Evolutionary conservation across 2,888 invertebrate species (phyloP).

Genomic region (Leistus spinibarbis): DNA sequence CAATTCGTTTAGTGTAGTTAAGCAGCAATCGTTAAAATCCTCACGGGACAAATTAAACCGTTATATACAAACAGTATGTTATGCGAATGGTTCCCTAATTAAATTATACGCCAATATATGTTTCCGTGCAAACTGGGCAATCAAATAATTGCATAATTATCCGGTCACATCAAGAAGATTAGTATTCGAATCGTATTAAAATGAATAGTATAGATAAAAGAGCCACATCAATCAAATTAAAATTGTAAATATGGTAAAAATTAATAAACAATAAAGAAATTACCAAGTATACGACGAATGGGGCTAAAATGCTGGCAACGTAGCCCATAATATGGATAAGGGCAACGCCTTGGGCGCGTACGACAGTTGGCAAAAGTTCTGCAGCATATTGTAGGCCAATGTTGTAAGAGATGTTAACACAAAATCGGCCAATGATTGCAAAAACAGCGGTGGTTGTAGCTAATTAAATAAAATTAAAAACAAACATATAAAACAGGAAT

Average conservation of each 20-base stretch:
- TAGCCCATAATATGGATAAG: slow-evolving; percentile 88
- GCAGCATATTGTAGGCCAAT: slow-evolving; percentile 90
- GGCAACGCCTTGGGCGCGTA: slow-evolving; percentile 85
- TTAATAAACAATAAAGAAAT: too few relatives aligned
- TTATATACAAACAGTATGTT: too few relatives aligned
- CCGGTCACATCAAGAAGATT: too few relatives aligned
- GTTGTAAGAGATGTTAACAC: slow-evolving; percentile 88
- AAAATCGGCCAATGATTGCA: slow-evolving; percentile 83
- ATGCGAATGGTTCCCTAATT: too few relatives aligned
- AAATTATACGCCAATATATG: too few relatives aligned
- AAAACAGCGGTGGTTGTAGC: slow-evolving; percentile 76
- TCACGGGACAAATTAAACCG: too few relatives aligned
- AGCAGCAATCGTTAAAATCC: not conserved
- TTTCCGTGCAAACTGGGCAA: too few relatives aligned
- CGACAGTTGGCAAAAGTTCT: slow-evolving; percentile 84
- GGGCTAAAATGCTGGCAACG: slow-evolving; percentile 80
- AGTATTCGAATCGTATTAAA: too few relatives aligned
- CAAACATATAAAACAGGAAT: not conserved
- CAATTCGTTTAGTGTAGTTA: not conserved
- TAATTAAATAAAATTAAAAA: slow-evolving; percentile 48
- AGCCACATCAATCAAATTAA: too few relatives aligned
- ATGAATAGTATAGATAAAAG: too few relatives aligned
- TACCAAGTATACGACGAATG: slow-evolving; percentile 84
- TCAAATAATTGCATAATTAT: too few relatives aligned
- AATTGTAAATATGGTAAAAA: too few relatives aligned